Evolutionary conservation across 2,113 vertebrate genomes (phyloP), one percentile per base, ranked within the genome.

Genomic region (Mastomys coucha): DNA sequence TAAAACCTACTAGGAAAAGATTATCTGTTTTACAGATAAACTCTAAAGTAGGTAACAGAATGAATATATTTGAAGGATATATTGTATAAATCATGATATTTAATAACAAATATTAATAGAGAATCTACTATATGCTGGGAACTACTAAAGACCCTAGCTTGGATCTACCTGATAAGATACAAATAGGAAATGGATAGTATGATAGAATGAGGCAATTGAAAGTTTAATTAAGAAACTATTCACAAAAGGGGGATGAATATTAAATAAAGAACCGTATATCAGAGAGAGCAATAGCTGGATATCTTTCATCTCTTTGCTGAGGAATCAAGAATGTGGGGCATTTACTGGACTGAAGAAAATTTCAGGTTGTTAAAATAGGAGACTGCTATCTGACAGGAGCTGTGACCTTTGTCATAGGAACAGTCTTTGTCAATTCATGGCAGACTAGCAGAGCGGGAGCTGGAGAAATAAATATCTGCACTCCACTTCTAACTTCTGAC

Each of bases 91-190:
- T 78, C 17, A 53, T 87, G 67, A 24, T 78, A 49, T 93, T 91
- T 89, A 94, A 87, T 58, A 36, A 72, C n/a, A 95, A 95, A 51
- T 39, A 65, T 90, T 94, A 95, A 93, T 92, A 85, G 88, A 93
- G 49, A 91, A 89, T 88, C 28, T 93, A 96, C 36, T 93, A 26
- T 31, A 28, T 92, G 17, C 63, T 91, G 7, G 49, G 49, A 95
- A 93, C 49, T 91, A 76, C 72, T 96, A 95, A 96, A 16, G 14
- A 92, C 20, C 88, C n/a, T 73, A 56, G 53, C 78, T 33, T 81
- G 70, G 81, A 85, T 33, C 56, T 87, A 87, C 45, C 67, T 95
- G 33, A 91, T 67, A 82, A 73, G 28, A 51, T 94, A 26, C 65
- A 92, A 76, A 77, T 77, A 91, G 65, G 19, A 93, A 96, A 95